phyloP scores from a whole-genome alignment of 53 echinoderm and acorn worm species.

The Actinopyga echinites region DNA sequence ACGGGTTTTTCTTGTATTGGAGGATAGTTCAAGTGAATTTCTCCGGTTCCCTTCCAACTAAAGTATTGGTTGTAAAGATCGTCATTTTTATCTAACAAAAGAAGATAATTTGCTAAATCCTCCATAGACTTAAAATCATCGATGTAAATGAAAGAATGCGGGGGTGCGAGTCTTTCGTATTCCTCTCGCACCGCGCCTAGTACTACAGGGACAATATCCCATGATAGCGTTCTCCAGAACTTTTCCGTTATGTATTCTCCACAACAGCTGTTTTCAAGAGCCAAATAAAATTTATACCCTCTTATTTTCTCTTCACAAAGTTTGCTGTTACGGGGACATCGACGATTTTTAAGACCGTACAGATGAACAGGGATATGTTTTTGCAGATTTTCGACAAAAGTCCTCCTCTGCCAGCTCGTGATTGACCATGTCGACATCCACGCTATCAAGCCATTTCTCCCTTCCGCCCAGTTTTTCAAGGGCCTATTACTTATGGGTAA shows the following conservation, averaged over 20 bases:
- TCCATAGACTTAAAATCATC: background rate
- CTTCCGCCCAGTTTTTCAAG: constrained; percentile 2
- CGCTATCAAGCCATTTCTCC: background rate
- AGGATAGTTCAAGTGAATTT: background rate
- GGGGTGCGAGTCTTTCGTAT: background rate
- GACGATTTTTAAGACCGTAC: background rate
- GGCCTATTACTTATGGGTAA: too few species aligned
- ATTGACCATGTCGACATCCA: constrained; percentile 8
- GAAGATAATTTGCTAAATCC: background rate
- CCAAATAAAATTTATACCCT: constrained; percentile 14
- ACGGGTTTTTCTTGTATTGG: background rate
- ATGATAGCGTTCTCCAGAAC: constrained; percentile 17
- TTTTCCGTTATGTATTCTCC: constrained; percentile 1
- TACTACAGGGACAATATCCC: constrained; percentile 4
- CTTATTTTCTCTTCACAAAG: background rate
- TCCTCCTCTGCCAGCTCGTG: background rate
- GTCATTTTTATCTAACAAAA: background rate
- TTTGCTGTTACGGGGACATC: background rate
- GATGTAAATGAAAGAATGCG: background rate
- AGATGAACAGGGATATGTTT: background rate
- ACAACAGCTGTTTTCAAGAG: constrained; percentile 23
- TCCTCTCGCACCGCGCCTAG: background rate
- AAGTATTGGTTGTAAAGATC: constrained; percentile 3
- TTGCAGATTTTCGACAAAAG: background rate
- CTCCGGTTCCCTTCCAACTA: background rate